Evolutionary conservation across 2,888 invertebrate species (phyloP), one percentile per base, ranked within the genome.

Genomic region (Callosobruchus maculatus): DNA sequence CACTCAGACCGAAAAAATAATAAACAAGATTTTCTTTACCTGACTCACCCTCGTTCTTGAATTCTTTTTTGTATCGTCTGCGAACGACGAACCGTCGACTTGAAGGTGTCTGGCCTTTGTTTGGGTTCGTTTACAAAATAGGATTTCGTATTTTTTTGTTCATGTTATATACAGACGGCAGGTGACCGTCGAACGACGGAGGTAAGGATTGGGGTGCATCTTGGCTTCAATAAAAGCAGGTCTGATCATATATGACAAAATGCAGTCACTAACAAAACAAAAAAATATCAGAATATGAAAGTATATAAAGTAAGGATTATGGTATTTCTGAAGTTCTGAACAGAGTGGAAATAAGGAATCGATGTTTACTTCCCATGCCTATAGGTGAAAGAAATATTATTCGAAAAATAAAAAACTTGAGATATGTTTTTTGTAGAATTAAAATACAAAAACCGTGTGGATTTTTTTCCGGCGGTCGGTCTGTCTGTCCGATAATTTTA

Each of bases 1-100:
- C 73, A 49, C 22, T 69, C 73, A 22, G 22, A 68, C 73, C 71
- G 69, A 66, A 74, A 74, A 72, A 72, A 72, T 70, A 70, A 67
- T 72, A 74, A 72, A 74, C 74, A 69, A 71, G 72, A 68, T 74
- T 73, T 68, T 67, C 49, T 74, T 73, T 74, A 74, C 74, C 74
- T 74, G 74, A 70, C 21, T 70, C 70, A 71, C 71, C 73, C 73
- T 68, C 49, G 30, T 68, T 71, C 22, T 30, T 13, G 49, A 26
- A 49, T 49, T 49, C 49, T 49, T 49, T 49, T 49, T 49, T 49
- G 9, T 49, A 18, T 18, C 49, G 49, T 13, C 49, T 49, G 49
- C 13, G 49, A 13, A 18, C 49, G 18, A 49, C 49, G 49, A 49
- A 49, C 49, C 49, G 18, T 13, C 5, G 49, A 13, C 4, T 13